Base-by-base conservation (phyloP, 2,797 vertebrate genomes). In the Furcifer pardalis region DNA sequence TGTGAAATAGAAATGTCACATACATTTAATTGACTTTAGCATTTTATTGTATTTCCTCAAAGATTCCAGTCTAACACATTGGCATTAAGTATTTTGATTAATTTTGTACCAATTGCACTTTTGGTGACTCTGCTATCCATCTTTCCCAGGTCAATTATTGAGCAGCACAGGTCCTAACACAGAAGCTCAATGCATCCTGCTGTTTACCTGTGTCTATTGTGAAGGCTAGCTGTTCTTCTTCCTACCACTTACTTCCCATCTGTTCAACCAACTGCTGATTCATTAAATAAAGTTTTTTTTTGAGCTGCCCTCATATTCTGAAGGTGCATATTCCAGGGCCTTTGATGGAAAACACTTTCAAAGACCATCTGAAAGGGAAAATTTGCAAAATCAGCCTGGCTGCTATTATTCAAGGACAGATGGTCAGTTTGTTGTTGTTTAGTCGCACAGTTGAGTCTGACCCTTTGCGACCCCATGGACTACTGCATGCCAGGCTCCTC, bases 131-230 rank as follows among this genome's bases (percentile, higher is more conserved):
- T 69, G 30, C 73, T 71, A 6, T 77, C 77, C 13, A 68, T 86
- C 65, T 79, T 86, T 86, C 79, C 79, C 73, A 82, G 84, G 84
- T 86, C 84, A 86, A 37, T 76, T 32, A 19, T 71, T 69, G 44
- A 77, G 73, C 40, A 81, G 52, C 65, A 81, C 79, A 86, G 79
- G 84, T 86, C 84, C 73, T 7, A 81, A n/a, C 44, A 69, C 84
- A 86, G 84, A 82, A 37, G 63, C 63, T 81, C 69, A 12, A 65
- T 60, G 56, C 79, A 81, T 81, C 79, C 84, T 86, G 84, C 84
- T 86, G 79, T 81, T 86, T 81, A 86, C 56, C 74, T 71, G 73
- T 82, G 27, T n/a, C 84, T 76, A 77, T 86, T 86, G 84, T 86
- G 42, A 81, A 81, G 81, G 77, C n/a, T 63, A 21, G 74, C 73